Evolutionary conservation across 2,113 vertebrate genomes (phyloP), one percentile per base, ranked within the genome.

Genomic region (Acrocephalus kingi): DNA sequence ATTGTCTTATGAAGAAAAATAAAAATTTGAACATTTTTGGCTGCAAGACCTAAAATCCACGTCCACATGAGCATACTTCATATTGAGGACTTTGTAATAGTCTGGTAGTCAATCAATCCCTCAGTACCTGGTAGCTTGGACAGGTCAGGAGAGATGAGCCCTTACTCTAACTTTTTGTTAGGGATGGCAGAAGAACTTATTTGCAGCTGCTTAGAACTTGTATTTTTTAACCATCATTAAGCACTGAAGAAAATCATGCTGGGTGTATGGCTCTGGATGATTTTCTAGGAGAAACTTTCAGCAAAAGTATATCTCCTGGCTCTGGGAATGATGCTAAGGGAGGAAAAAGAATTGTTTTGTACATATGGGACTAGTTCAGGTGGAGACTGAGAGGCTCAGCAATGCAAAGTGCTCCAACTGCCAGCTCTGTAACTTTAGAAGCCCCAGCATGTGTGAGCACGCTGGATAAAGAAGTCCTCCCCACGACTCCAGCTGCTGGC

Each of bases 391-490:
- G 54, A 84, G 46, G 51, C 51, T 88, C 55, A 73, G 72, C 67
- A 74, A 54, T 12, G 48, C 64, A 63, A 80, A 84, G 72, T 84
- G 48, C 72, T 96, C 79, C 19, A 21, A 8, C 90, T 92, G 18
- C 59, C 39, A 84, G 72, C 43, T 78, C 59, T 41, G 9, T 33
- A 31, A 22, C 51, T 76, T 92, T 92, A 89, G 11, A 94, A 95
- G 64, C 51, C 84, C 67, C 82, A 90, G 85, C 67, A 14, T 77
- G 58, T 54, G 79, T 88, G 63, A 93, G 41, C 49, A 41, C 16
- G 54, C 55, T 79, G 79, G 52, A 49, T 92, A 93, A 94, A 90
- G 79, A 94, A 94, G 72, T 86, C 79, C 68, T 92, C 87, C 55
- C 79, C 83, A 83, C 0, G 15, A 85, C 82, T 94, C 66, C 78